Base-by-base conservation (phyloP, 1,140 invertebrate species). In the Monomorium pharaonis region DNA sequence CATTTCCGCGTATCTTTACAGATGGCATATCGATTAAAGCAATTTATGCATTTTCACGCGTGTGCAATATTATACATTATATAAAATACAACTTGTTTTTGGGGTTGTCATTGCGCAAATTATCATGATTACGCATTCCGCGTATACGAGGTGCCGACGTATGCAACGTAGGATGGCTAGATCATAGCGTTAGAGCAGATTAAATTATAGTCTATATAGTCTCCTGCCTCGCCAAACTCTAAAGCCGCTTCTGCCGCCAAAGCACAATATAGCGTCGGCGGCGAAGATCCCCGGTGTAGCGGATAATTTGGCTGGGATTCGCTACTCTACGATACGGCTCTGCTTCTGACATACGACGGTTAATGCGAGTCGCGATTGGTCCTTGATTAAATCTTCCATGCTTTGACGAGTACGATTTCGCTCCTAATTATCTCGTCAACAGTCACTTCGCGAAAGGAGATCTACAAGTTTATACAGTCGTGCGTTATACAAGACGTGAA, bases 381-480 rank as follows among this genome's bases (percentile, higher is more conserved):
- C 78, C 78, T 81, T 56, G 78, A 81, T 69, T 81, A 81, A 81
- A 81, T 81, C 78, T 81, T 81, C 49, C 33, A 30, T 49, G 65
- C 65, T 81, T 81, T 81, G 65, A 58, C 51, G 78, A 81, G 49
- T 54, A 81, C 65, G 77, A 81, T 81, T 80, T 81, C 78, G 67
- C 65, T 81, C 37, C 49, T 81, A 81, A 81, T 81, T 81, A 72
- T 72, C 49, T 81, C 78, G 65, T 81, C 67, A 56, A 81, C 67
- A 44, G 65, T 72, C 65, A 70, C 47, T 80, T 27, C 33, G 63
- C 78, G 78, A 58, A 42, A 81, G 67, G 65, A 81, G 78, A 81
- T 56, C 49, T 49, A 24, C 65, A 49, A 78, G 60, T 78, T 78
- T 78, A 51, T 78, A 67, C 42, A 65, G n/a, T 16, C 42, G 33